These are phyloP conservation scores for Spizaetus ornatus DNA, from an alignment of 2,113 vertebrate genomes.

Conservation along the genomic window DNA sequence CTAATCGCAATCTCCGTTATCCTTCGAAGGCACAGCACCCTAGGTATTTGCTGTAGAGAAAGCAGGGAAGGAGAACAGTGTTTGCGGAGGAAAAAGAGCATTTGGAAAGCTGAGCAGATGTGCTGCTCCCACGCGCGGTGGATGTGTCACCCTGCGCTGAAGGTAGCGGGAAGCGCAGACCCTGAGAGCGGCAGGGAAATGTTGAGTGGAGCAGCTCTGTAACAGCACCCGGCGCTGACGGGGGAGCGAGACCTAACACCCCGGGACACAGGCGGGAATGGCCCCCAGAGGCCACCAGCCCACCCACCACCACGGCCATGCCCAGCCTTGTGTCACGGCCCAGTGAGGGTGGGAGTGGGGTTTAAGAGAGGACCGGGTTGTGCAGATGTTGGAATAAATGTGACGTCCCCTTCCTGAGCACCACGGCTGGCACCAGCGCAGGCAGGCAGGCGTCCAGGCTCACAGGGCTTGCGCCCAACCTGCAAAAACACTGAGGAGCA, in stretches of 20 bases:
- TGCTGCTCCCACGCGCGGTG: accelerated
- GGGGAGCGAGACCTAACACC: not conserved
- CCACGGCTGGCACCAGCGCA: not conserved
- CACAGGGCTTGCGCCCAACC: not conserved
- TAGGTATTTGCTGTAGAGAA: not conserved
- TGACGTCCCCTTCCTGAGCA: not conserved
- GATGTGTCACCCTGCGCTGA: not conserved
- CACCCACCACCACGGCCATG: accelerated
- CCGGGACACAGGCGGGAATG: not conserved
- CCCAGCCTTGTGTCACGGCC: not conserved
- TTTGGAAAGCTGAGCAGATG: not conserved
- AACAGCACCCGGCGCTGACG: accelerated
- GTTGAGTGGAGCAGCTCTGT: not conserved
- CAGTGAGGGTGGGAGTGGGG: not conserved
- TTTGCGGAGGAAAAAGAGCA: not conserved
- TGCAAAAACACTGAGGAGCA: not conserved
- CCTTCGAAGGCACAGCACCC: not conserved
- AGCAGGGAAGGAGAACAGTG: not conserved
- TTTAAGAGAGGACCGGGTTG: not conserved
- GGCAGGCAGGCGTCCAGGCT: not conserved
- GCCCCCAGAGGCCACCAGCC: not conserved
- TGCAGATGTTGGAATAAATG: not conserved
- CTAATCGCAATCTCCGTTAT: not conserved
- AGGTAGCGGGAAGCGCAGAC: too few species aligned
- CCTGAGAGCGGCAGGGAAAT: not conserved